Evolutionary conservation across 2,888 invertebrate species (phyloP).

Genomic region (Buathra laborator): DNA sequence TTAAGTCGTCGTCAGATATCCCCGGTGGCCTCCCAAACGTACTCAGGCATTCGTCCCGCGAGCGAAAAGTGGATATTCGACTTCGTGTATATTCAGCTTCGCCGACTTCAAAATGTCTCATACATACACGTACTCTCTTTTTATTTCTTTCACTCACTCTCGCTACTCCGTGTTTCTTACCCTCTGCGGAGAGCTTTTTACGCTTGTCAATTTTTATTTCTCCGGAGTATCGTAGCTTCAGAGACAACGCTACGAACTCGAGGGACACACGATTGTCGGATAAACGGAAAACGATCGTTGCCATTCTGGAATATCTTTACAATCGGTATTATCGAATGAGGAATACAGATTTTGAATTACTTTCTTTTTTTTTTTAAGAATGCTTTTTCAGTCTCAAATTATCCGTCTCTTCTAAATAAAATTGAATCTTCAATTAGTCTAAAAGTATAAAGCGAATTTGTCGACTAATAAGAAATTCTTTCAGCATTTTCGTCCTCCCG

Average conservation of each 20-base stretch:
- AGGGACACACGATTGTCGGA: not conserved
- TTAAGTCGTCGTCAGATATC: slow-evolving; percentile 4
- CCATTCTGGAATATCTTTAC: not conserved
- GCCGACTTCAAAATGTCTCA: slow-evolving; percentile 8
- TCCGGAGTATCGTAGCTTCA: slow-evolving; percentile 13
- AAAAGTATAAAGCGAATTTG: not conserved
- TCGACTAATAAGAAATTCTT: not conserved
- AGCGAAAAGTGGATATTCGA: slow-evolving; percentile 33
- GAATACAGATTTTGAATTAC: not conserved
- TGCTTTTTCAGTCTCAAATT: no score
- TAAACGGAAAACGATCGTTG: not conserved
- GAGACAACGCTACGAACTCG: not conserved
- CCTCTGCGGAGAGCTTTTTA: slow-evolving; percentile 40
- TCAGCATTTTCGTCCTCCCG: not conserved
- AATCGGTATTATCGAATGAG: not conserved
- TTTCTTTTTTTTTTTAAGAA: no score
- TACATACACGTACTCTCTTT: slow-evolving; percentile 6
- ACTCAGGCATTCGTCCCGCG: slow-evolving; percentile 33
- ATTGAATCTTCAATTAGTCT: not conserved
- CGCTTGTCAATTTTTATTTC: slow-evolving; percentile 51
- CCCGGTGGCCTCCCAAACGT: slow-evolving; percentile 14
- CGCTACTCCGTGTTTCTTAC: slow-evolving; percentile 6
- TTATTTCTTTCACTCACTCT: not conserved
- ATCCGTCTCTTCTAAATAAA: no score
- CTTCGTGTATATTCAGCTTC: not conserved